Percentiles rank a stretch among this genome's conserved stretches.
These are phyloP conservation scores for Pyrocoelia pectoralis DNA, from an alignment of 2,888 invertebrate species.

Conservation along the genomic window DNA sequence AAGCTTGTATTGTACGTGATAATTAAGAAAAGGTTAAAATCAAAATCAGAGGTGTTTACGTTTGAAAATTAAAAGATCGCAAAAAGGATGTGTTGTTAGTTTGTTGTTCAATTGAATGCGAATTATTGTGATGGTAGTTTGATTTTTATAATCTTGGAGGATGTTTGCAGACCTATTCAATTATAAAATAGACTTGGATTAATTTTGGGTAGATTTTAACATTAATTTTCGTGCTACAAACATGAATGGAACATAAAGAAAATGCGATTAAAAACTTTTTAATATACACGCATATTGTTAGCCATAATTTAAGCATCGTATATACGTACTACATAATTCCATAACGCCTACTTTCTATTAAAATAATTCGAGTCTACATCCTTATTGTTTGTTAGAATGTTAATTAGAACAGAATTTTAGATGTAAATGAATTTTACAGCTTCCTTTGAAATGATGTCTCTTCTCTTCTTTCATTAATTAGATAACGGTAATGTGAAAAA, in stretches of 20 bases:
- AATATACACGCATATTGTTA: background rate
- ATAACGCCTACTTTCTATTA: slow-evolving; percentile 12
- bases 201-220: no score
- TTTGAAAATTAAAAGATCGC: no score
- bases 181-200: no score
- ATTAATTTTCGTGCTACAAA: no score
- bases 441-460: background rate
- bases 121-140: no score
- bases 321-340: slow-evolving; percentile 1
- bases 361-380: slow-evolving; percentile 8
- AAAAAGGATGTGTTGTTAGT: no score
- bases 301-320: background rate
- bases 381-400: slow-evolving; percentile 13
- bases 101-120: no score
- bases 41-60: no score
- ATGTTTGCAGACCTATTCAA: no score
- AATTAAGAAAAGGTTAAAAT: no score
- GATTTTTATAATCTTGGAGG: no score
- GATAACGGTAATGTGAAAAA: slow-evolving; percentile 3
- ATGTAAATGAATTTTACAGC: slow-evolving; percentile 2
- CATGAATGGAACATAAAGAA: background rate
- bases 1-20: no score
- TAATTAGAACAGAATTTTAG: slow-evolving; percentile 11
- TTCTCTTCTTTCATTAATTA: background rate
- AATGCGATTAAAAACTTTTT: background rate